phyloP scores from a whole-genome alignment of 2,797 vertebrate species.

The Myiotriccus ornatus region DNA sequence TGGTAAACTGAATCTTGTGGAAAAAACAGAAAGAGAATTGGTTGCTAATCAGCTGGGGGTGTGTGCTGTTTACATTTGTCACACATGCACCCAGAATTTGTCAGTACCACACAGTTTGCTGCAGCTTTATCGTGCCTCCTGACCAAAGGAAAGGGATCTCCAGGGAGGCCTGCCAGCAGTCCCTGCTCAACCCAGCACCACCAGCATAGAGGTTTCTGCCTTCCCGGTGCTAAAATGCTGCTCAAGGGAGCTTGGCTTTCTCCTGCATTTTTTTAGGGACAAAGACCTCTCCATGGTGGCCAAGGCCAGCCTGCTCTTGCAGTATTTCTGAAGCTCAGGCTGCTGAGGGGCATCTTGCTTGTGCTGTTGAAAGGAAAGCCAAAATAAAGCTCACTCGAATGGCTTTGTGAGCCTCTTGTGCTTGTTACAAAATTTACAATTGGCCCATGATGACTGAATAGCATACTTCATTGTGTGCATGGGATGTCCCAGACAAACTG shows the following conservation, averaged over 20 bases:
- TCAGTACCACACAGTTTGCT: not conserved
- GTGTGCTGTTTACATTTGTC: not conserved
- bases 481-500: not conserved
- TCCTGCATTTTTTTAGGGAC: not conserved
- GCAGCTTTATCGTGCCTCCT: not conserved
- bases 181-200: not conserved
- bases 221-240: not conserved
- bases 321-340: not conserved
- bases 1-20: not conserved
- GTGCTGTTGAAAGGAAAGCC: accelerated
- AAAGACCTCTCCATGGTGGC: not conserved
- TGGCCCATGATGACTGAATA: not conserved
- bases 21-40: not conserved
- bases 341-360: accelerated
- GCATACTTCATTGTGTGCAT: not conserved
- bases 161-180: no score
- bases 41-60: not conserved
- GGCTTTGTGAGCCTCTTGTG: not conserved
- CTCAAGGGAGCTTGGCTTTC: accelerated
- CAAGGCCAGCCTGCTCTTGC: not conserved
- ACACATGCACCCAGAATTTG: not conserved
- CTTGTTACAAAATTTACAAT: not conserved
- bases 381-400: not conserved
- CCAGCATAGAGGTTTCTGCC: not conserved
- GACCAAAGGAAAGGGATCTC: not conserved